A percentile compares a stretch with the other conserved stretches of the same genome.
phyloP scores from a whole-genome alignment of 2,113 vertebrate genomes.

The Pterocles gutturalis region DNA sequence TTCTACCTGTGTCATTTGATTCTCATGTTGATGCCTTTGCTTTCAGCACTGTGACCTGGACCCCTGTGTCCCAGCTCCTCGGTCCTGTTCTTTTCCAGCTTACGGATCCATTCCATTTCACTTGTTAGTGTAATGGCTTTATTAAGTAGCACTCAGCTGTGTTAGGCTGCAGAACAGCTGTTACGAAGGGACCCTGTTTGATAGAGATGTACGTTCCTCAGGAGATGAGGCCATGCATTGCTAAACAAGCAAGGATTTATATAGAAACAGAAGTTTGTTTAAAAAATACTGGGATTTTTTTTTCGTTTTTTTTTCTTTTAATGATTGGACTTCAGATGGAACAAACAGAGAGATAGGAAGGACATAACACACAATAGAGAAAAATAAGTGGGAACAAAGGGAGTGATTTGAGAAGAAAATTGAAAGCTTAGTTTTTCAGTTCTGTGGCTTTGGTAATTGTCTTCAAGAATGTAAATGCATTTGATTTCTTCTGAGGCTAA shows the following conservation, averaged over 20 bases:
- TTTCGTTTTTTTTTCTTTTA: neutral
- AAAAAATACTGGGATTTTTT: neutral
- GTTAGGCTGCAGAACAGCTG: neutral
- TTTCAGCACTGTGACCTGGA: neutral
- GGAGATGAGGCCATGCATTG: neutral
- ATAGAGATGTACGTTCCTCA: neutral
- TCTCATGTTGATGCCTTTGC: neutral
- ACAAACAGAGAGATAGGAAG: neutral
- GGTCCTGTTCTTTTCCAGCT: neutral
- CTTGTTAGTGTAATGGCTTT: neutral
- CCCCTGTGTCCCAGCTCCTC: neutral
- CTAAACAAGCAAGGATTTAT: neutral
- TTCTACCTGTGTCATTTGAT: neutral
- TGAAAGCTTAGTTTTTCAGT: neutral
- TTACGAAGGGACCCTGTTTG: neutral
- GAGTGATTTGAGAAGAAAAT: neutral
- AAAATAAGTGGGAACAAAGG: neutral
- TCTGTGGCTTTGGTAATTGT: slow-evolving; percentile 17
- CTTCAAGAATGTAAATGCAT: slow-evolving; percentile 17
- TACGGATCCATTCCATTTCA: neutral
- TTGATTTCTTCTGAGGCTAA: neutral
- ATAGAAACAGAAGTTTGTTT: neutral
- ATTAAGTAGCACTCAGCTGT: neutral
- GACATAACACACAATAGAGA: neutral
- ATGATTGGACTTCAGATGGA: neutral